Evolutionary conservation across 2,113 vertebrate species (phyloP), one percentile per base, ranked within the genome.

Genomic region (Salvelinus alpinus): DNA sequence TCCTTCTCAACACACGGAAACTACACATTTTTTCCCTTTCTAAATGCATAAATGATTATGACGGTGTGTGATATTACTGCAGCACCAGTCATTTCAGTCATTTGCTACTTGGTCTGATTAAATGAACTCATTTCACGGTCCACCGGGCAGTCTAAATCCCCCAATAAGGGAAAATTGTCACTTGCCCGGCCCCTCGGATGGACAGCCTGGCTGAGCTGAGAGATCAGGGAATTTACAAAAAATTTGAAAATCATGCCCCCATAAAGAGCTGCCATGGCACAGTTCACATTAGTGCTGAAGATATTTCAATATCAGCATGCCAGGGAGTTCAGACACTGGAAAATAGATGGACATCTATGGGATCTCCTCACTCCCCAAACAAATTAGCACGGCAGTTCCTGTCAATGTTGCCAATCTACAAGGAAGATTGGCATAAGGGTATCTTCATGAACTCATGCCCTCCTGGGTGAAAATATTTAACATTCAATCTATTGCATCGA

Each of bases 51-150:
- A 87, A 81, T 87, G 88, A 86, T 88, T 86, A 86, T 79, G 83
- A 88, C 77, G 83, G 77, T 65, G 71, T 84, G 80, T 70, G 81
- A 86, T 90, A 88, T 89, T 89, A 88, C 85, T 79, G 78, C 34
- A 75, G 81, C 82, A 70, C 34, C 72, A 85, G 71, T 90, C 86
- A 89, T 91, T 91, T 90, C 72, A 85, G 71, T 90, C 87, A 89
- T 91, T 91, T 89, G 88, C 85, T 86, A 90, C 78, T 76, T 74
- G 22, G 81, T 73, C 60, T 72, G 76, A 80, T 73, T 78, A 91
- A 91, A 93, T 92, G 80, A 91, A 80, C 86, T 91, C 80, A 92
- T 93, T 92, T 93, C 89, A 92, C 86, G 91, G 89, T 91, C 90
- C 22, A 44, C 77, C 75, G 87, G 83, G 64, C 65, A 80, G 82